Evolutionary conservation across 2,888 invertebrate species (phyloP).

Genomic region (Tenthredo livida): DNA sequence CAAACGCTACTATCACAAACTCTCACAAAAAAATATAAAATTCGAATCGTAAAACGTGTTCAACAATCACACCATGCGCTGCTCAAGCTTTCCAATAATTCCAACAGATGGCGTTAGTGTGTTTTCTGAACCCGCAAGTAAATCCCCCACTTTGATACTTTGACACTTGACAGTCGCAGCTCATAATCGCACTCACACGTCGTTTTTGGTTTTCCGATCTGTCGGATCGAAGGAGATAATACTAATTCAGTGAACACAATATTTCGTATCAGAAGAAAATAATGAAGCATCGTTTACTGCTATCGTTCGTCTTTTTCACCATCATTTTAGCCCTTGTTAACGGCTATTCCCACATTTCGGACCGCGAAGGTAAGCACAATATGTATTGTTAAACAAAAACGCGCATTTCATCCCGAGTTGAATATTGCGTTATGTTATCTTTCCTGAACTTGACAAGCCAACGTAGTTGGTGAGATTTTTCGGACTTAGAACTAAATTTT

Average conservation of each 20-base stretch:
- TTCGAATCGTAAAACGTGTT: neutral
- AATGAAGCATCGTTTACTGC: neutral
- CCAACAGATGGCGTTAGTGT: constrained; percentile 3
- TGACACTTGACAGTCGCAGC: neutral
- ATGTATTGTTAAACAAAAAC: neutral
- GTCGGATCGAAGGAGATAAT: neutral
- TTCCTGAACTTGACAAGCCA: neutral
- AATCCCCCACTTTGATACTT: neutral
- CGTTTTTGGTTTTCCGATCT: neutral
- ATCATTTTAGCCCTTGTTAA: neutral
- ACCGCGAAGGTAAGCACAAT: constrained; percentile 15
- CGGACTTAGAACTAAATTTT: neutral
- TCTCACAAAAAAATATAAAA: neutral
- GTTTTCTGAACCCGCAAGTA: no score
- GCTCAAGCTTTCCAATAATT: neutral
- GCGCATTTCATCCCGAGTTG: neutral
- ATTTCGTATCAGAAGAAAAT: neutral
- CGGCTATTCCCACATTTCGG: neutral
- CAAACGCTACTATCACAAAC: neutral
- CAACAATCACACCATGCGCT: neutral
- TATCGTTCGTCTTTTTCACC: neutral
- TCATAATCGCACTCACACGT: neutral
- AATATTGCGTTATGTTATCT: neutral
- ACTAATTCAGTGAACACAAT: neutral
- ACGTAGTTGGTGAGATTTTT: neutral